Percentiles rank a stretch among this genome's conserved stretches.
These are phyloP conservation scores for Chelonus formosanus DNA, from an alignment of 2,888 invertebrate species.

Conservation along the genomic window DNA sequence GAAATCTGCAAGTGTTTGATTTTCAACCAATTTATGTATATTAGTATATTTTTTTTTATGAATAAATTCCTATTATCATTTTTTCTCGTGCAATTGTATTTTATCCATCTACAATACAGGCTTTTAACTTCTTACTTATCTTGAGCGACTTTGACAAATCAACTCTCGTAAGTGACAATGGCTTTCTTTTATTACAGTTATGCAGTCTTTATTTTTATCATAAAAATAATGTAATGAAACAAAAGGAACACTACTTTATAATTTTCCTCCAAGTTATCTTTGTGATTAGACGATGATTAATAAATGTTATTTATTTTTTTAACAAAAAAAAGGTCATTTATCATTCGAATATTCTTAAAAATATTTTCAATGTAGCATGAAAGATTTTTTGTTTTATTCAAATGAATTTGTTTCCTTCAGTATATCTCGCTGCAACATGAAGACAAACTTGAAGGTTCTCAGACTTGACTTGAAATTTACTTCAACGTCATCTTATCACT, in stretches of 20 bases:
- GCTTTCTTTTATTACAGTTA: neutral
- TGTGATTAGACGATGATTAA: too few relatives aligned
- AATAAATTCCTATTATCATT: slow-evolving; percentile 5
- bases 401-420: too few relatives aligned
- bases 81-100: slow-evolving; percentile 9
- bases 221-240: slow-evolving; percentile 4
- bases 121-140: slow-evolving; percentile 8
- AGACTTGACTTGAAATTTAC: too few relatives aligned
- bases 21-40: slow-evolving; percentile 22
- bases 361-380: too few relatives aligned
- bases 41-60: neutral
- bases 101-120: neutral
- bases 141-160: slow-evolving; percentile 15
- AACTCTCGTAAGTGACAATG: slow-evolving; percentile 7
- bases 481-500: too few relatives aligned
- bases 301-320: too few relatives aligned
- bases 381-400: too few relatives aligned
- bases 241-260: neutral
- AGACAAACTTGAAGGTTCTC: too few relatives aligned
- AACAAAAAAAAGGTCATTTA: too few relatives aligned
- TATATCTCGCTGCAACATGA: too few relatives aligned
- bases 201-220: neutral
- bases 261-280: neutral
- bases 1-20: slow-evolving; percentile 25
- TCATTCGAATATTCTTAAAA: too few relatives aligned